Evolutionary conservation across 2,797 vertebrate genomes (phyloP).

Genomic region (Otolemur crassicaudatus): DNA sequence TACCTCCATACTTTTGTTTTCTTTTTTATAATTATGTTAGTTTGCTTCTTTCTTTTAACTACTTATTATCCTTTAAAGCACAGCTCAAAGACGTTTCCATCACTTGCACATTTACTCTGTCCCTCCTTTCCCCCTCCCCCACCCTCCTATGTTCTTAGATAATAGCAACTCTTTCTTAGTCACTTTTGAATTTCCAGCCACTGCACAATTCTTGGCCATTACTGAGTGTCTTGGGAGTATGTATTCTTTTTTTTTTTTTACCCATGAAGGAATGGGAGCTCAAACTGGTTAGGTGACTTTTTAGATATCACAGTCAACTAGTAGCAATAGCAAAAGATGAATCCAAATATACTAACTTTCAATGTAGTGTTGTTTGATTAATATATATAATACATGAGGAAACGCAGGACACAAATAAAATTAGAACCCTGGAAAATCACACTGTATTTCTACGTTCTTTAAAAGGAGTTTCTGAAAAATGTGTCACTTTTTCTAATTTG

Average conservation of each 20-base stretch:
- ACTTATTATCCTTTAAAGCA: not conserved
- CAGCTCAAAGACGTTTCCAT: not conserved
- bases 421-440: not conserved
- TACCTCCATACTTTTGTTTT: not conserved
- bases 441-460: not conserved
- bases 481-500: not conserved
- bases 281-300: not conserved
- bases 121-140: too few relatives aligned
- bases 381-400: not conserved
- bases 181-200: not conserved
- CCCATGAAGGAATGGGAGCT: fast-evolving
- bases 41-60: not conserved
- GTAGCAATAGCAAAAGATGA: not conserved
- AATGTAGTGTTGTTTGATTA: not conserved
- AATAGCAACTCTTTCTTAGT: not conserved
- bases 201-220: not conserved
- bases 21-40: not conserved
- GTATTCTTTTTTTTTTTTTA: not conserved
- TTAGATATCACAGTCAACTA: not conserved
- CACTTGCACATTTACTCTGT: not conserved
- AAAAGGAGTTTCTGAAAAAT: not conserved
- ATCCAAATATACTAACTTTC: not conserved
- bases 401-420: not conserved
- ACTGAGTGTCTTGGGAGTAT: not conserved
- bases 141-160: not conserved